Conservation (phyloP, 2,888 invertebrate genomes). For the Neoscelio sp. region DNA sequence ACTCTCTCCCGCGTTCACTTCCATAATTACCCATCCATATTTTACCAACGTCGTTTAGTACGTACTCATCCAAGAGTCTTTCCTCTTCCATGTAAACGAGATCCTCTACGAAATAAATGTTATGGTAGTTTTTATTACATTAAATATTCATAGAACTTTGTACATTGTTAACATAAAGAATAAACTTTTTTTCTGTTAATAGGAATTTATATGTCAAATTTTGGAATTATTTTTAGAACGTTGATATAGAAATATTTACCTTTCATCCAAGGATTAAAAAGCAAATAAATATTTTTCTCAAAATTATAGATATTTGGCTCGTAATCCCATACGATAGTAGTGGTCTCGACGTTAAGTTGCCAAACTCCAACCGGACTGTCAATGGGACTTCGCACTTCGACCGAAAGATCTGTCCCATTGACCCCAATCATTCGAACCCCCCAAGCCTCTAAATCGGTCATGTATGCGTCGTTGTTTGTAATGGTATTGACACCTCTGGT, state of each 20-base stretch:
- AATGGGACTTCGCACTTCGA: slow-evolving; percentile 87
- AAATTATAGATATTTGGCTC: slow-evolving; percentile 84
- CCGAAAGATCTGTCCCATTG: slow-evolving; percentile 75
- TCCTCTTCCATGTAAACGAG: slow-evolving; percentile 90
- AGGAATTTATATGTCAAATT: no score
- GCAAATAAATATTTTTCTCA: slow-evolving; percentile 88
- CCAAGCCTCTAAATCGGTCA: slow-evolving; percentile 81
- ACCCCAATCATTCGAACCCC: slow-evolving; percentile 81
- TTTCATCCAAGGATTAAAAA: slow-evolving; percentile 94
- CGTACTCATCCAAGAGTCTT: slow-evolving; percentile 89
- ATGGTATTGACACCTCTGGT: slow-evolving; percentile 84
- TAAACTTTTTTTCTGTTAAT: neutral
- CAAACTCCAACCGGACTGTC: slow-evolving; percentile 88
- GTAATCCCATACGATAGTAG: slow-evolving; percentile 81
- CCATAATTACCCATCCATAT: slow-evolving; percentile 92
- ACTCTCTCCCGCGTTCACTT: slow-evolving; percentile 90
- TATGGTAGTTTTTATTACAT: neutral
- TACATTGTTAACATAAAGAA: no score
- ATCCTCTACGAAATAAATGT: slow-evolving; percentile 85
- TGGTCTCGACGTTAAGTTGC: slow-evolving; percentile 87
- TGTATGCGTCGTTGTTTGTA: slow-evolving; percentile 74
- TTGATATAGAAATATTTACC: slow-evolving; percentile 85
- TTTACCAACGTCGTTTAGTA: slow-evolving; percentile 92
- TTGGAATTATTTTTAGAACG: no score
- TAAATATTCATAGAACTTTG: no score